Conservation (phyloP, 2,797 vertebrate species). For the Etheostoma perlongum region DNA sequence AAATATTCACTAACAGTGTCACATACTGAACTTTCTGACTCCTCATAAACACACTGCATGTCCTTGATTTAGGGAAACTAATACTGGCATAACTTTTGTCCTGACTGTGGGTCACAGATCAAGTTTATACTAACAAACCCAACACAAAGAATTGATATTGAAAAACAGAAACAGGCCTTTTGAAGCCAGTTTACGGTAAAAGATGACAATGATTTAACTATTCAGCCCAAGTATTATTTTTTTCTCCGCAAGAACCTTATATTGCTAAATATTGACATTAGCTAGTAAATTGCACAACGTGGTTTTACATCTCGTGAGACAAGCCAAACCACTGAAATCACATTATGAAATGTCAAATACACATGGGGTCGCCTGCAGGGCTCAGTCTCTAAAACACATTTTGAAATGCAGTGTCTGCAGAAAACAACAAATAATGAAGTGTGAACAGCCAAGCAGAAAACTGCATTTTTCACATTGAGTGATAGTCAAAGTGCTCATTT, state of each 20-base stretch:
- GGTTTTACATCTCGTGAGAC: conserved; percentile 39
- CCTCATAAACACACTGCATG: conserved; percentile 3
- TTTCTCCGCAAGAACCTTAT: conserved; percentile 26
- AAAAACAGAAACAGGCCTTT: conserved; percentile 19
- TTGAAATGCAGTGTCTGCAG: conserved; percentile 19
- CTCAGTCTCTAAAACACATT: conserved; percentile 9
- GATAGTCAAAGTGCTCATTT: conserved; percentile 33
- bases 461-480: conserved; percentile 18
- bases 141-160: background rate
- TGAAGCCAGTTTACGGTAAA: background rate
- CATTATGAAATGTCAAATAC: conserved; percentile 36
- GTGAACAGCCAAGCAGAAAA: background rate
- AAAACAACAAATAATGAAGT: conserved; percentile 3
- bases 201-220: conserved; percentile 15
- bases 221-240: conserved; percentile 18
- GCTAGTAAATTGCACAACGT: conserved; percentile 38
- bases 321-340: conserved; percentile 46
- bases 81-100: background rate
- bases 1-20: conserved; percentile 60
- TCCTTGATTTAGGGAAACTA: conserved; percentile 16
- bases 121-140: conserved; percentile 9
- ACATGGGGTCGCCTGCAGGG: conserved; percentile 20
- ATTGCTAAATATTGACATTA: conserved; percentile 44
- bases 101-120: background rate
- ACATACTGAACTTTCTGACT: conserved; percentile 38